Base-by-base conservation (phyloP, 2,797 vertebrate genomes). In the Malurus splendens region DNA sequence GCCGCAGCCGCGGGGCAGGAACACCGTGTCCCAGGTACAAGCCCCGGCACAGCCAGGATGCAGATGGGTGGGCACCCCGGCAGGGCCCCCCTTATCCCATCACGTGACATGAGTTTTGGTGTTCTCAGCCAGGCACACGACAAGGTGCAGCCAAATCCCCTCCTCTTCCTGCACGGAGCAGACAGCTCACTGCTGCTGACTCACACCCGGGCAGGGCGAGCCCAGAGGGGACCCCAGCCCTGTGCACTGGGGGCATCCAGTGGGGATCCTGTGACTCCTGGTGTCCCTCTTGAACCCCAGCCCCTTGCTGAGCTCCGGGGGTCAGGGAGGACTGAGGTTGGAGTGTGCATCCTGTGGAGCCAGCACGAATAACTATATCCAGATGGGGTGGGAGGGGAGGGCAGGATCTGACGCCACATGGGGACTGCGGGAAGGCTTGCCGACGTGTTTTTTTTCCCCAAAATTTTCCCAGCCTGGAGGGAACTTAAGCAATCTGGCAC, bases 301-400 rank as follows among this genome's bases (percentile, higher is more conserved):
- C 3, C 10, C n/a, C 23, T 6, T 0, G 0, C 22, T 0, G 2
- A 65, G 57, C 16, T 55, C 19, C 2, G 11, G 30, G 36, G 11
- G 3, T 5, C 6, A 9, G 27, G 25, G 32, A 32, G 18, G 38
- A 30, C 50, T 64, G 76, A 22, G 17, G 13, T 32, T 33, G 36
- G 17, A 25, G 16, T 20, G 11, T 30, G 11, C 0, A 2, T 47
- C 18, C 33, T 1, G 1, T 4, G 3, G 24, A 54, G 50, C 76
- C 4, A 3, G 36, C 51, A 20, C 6, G 0, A 2, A 36, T 88
- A 93, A 93, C 75, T 55, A 42, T 30, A 56, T 79, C 77, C 93
- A 90, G 86, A 82, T 91, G 88, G 19, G 45, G 41, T 5, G 23
- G 48, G 86, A 81, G 56, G 86, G 83, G 32, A 62, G 32, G 41